phyloP scores from a whole-genome alignment of 2,113 vertebrate species.

The Leucopsar rothschildi region DNA sequence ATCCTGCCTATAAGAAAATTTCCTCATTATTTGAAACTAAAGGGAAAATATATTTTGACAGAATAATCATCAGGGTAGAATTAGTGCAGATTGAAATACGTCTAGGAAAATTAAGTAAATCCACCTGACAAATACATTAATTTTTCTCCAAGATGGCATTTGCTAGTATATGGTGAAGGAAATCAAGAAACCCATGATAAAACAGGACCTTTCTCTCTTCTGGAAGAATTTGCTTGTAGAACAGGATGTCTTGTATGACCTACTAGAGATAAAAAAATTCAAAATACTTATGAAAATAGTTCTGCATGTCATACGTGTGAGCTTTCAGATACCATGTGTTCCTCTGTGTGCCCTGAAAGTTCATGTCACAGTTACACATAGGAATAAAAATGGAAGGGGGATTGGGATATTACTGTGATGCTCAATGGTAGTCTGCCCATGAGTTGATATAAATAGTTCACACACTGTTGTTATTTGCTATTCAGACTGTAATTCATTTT shows the following conservation, averaged over 20 bases:
- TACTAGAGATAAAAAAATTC: background rate
- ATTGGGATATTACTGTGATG: background rate
- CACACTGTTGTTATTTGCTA: background rate
- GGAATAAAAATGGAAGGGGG: background rate
- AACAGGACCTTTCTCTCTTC: background rate
- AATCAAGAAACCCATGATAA: background rate
- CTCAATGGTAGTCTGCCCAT: background rate
- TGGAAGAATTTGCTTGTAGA: background rate
- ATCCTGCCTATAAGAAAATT: background rate
- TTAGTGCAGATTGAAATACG: background rate
- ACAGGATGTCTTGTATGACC: background rate
- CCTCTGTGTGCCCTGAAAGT: background rate
- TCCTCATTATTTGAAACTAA: background rate
- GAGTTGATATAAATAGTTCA: background rate
- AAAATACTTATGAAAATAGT: background rate
- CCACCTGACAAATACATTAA: background rate
- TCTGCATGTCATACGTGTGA: background rate
- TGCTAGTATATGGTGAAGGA: background rate
- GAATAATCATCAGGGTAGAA: background rate
- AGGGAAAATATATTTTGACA: conserved; percentile 25
- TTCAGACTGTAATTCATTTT: background rate
- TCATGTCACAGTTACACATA: background rate
- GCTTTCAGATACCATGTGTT: background rate
- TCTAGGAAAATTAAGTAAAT: background rate
- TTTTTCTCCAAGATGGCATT: background rate